A percentile compares a stretch with the other conserved stretches of the same genome.
These are phyloP conservation scores for Brachyhypopomus occidentalis DNA, from an alignment of 2,113 vertebrate species.

Conservation along the genomic window DNA sequence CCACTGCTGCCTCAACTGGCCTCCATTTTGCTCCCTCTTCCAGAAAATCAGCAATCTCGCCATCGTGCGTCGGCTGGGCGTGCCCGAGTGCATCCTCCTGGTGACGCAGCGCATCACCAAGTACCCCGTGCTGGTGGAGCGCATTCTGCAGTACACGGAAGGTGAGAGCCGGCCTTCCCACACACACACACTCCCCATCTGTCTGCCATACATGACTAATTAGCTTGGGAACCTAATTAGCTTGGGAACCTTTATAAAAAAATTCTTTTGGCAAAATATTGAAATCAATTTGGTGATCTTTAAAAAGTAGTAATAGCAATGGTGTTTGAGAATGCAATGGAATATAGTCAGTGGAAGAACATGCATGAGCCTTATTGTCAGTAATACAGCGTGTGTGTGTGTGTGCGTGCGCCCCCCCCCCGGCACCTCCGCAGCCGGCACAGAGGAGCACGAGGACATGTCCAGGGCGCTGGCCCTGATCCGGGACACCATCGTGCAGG, in stretches of 20 bases:
- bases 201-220: too few species aligned
- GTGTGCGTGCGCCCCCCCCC: neutral
- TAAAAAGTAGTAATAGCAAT: too few species aligned
- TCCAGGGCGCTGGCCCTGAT: slow-evolving; percentile 82
- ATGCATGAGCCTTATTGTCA: too few species aligned
- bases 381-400: too few species aligned
- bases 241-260: too few species aligned
- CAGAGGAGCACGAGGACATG: slow-evolving; percentile 83
- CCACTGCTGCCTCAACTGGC: neutral
- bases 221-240: too few species aligned
- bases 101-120: slow-evolving; percentile 97
- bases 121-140: slow-evolving; percentile 91
- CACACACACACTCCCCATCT: too few species aligned
- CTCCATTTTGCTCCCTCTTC: neutral
- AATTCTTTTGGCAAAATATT: too few species aligned
- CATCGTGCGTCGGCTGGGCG: slow-evolving; percentile 87
- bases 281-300: too few species aligned
- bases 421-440: slow-evolving; percentile 71
- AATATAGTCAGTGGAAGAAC: too few species aligned
- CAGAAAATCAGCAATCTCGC: slow-evolving; percentile 89
- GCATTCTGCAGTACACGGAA: slow-evolving; percentile 90
- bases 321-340: too few species aligned
- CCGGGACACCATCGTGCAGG: slow-evolving; percentile 83
- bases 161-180: too few species aligned
- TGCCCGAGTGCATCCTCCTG: slow-evolving; percentile 90